Conservation (phyloP, 2,888 invertebrate species). For the Aricia artaxerxes region DNA sequence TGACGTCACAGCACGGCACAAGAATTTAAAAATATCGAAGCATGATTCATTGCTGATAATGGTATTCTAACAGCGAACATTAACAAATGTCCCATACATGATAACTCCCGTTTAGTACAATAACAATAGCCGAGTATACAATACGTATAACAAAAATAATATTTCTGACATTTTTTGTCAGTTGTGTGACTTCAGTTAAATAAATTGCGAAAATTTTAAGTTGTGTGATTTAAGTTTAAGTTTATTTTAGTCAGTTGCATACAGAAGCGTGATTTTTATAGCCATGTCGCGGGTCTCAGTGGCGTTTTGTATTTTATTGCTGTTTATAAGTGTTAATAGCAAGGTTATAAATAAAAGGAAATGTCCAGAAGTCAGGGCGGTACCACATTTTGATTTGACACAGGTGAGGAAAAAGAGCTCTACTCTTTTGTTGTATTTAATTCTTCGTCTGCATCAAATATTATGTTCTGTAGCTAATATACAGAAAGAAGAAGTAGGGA, state of each 20-base stretch:
- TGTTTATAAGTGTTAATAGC: slow-evolving; percentile 48
- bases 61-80: slow-evolving; percentile 65
- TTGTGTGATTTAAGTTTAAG: too few species aligned
- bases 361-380: slow-evolving; percentile 89
- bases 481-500: too few species aligned
- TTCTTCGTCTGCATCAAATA: too few species aligned
- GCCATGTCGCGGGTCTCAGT: slow-evolving; percentile 26
- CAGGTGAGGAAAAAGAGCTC: slow-evolving; percentile 70
- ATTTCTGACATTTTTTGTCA: neutral
- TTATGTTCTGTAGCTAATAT: too few species aligned
- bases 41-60: slow-evolving; percentile 64
- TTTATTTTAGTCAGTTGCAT: too few species aligned
- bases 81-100: slow-evolving; percentile 73
- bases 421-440: too few species aligned
- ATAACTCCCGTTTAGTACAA: slow-evolving; percentile 72
- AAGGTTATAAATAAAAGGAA: slow-evolving; percentile 83
- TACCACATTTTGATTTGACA: slow-evolving; percentile 88
- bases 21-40: slow-evolving; percentile 48
- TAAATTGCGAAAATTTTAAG: too few species aligned
- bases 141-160: slow-evolving; percentile 50
- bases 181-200: too few species aligned
- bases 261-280: slow-evolving; percentile 18
- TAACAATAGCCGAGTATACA: slow-evolving; percentile 56
- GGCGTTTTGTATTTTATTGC: slow-evolving; percentile 42
- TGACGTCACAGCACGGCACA: slow-evolving; percentile 3